A percentile compares a stretch with the other conserved stretches of the same genome.
Conservation (phyloP, 2,797 vertebrate species). For the Mus caroli region DNA sequence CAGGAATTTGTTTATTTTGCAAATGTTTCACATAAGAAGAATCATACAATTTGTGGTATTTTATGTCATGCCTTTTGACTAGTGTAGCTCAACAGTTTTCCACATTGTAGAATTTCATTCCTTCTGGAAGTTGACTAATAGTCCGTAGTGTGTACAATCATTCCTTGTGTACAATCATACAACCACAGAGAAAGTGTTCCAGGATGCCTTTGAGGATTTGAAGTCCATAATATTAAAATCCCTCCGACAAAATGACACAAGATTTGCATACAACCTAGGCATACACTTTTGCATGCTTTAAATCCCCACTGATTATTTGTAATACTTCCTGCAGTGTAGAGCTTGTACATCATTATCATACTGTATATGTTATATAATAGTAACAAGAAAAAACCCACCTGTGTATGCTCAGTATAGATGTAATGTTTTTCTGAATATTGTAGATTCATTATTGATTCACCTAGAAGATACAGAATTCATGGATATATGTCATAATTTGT, state of each 20-base stretch:
- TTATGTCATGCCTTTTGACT: constrained; percentile 8
- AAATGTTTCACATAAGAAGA: constrained; percentile 50
- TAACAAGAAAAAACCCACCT: not conserved
- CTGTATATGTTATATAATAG: not conserved
- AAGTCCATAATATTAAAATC: not conserved
- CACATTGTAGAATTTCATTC: constrained; percentile 1
- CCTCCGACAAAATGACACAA: not conserved
- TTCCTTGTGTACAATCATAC: not conserved
- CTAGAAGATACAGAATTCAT: not conserved
- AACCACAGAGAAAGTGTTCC: not conserved
- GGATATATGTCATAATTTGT: not conserved
- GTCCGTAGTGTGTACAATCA: not conserved
- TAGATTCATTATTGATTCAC: not conserved
- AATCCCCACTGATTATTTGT: not conserved
- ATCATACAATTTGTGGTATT: not conserved
- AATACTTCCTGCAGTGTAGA: not conserved
- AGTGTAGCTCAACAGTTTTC: not conserved
- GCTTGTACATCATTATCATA: not conserved
- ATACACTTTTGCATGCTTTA: not conserved
- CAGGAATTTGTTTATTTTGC: not conserved
- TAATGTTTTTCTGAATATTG: not conserved
- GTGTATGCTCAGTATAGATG: not conserved
- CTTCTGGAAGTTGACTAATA: not conserved
- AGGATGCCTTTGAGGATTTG: not conserved
- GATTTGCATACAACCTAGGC: not conserved